Base-by-base conservation (phyloP, 2,113 vertebrate genomes). In the Octodon degus region DNA sequence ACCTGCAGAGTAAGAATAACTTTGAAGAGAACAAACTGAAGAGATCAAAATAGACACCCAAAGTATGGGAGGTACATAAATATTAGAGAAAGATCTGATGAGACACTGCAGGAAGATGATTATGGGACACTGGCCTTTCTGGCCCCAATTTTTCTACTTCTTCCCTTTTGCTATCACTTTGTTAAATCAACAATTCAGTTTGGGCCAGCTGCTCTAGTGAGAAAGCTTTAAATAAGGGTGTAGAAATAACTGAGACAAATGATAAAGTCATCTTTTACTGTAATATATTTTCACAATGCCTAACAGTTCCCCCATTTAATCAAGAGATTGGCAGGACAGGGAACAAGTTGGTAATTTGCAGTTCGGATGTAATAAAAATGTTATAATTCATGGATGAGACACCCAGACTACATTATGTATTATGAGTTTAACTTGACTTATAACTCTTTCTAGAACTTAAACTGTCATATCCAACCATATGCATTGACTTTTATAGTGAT, bases 221-320 rank as follows among this genome's bases (percentile, higher is more conserved):
- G 95, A 86, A 95, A 98, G 92, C 92, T 98, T 98, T 97, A 97
- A 98, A 98, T 97, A 98, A 98, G 90, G 97, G 96, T 67, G 85
- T 34, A 91, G 97, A 97, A 98, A 95, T 97, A 24, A 93, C 85
- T 32, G 88, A 98, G 97, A 98, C 90, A 98, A 98, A 97, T 95
- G 94, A 96, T 95, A 86, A 47, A 72, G 83, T 94, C 96, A 97
- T 97, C 92, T 88, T 97, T 94, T 95, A 97, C 92, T 60, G 53
- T 96, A 96, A 98, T 97, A 97, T 94, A 91, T 92, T 96, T 97
- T 84, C 97, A 81, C 96, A 91, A 96, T 76, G 93, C 43, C 95
- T 84, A 96, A 87, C 67, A 72, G 93, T 94, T 89, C 80, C 50
- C 50, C 92, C 47, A 67, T 98, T 97, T 96, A 98, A 98, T 98